Base-by-base conservation (phyloP, 2,888 invertebrate genomes). In the Siphlonurus alternatus region DNA sequence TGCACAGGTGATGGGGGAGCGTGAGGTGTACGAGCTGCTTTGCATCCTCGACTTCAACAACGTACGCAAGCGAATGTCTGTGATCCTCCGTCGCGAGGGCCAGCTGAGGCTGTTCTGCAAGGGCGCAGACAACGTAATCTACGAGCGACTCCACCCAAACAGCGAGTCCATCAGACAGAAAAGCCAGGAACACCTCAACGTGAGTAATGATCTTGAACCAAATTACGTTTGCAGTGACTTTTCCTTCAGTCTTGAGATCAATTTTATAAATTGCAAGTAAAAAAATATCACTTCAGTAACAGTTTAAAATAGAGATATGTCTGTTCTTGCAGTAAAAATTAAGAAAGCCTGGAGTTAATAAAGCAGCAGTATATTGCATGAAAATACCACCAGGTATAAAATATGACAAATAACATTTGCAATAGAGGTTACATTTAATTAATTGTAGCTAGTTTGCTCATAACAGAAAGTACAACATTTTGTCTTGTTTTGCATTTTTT, bases 21-120 rank as follows among this genome's bases (percentile, higher is more conserved):
- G 74, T 64, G 78, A 79, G 73, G 76, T 76, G 1, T 96, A 97
- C 79, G 95, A 99, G 77, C 82, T 99, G 71, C 81, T 99, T 70
- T 93, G 93, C 78, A 99, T 99, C 77, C 84, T 99, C 74, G 99
- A 99, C 81, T 99, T 99, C 80, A 97, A 99, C 82, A 99, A 99
- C 80, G 92, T 95, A 70, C 83, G 99, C 71, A 99, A 99, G 80
- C 82, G 99, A 75, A 99, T 99, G 99, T 98, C 98, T 69, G 98
- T 98, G 72, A 90, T 93, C 74, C 79, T 93, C 72, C 82, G 89
- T 73, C 85, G 83, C 75, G 88, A 89, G 75, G 88, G 89, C 69
- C 84, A 86, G 74, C 83, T 93, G 72, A 83, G 88, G 74, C 83
- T 99, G 73, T 95, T 91, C 77, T 97, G 97, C 77, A 99, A 99